These are phyloP conservation scores for Smutsia temminckii DNA, from an alignment of 2,797 vertebrate genomes.

Conservation along the genomic window DNA sequence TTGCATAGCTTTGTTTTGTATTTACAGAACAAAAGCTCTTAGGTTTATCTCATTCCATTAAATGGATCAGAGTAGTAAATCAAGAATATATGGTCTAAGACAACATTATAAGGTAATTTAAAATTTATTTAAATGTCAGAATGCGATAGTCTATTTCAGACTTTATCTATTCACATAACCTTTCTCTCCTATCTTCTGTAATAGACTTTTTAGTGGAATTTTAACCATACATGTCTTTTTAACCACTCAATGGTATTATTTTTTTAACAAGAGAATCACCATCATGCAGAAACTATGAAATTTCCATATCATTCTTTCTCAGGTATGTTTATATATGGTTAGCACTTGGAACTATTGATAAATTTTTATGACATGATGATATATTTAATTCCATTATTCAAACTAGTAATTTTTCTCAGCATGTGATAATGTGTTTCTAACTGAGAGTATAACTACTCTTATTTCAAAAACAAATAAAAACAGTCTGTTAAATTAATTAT, in stretches of 20 bases:
- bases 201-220: background rate
- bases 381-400: constrained; percentile 27
- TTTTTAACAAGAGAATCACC: background rate
- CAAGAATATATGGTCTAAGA: background rate
- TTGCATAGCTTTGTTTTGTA: constrained; percentile 19
- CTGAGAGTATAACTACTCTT: background rate
- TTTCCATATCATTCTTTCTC: background rate
- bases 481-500: background rate
- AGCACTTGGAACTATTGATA: background rate
- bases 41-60: background rate
- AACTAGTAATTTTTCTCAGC: background rate
- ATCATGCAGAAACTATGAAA: background rate
- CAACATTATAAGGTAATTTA: background rate
- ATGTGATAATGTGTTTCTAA: background rate
- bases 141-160: background rate
- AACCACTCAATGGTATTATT: background rate
- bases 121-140: background rate
- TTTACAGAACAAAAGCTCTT: background rate
- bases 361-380: background rate
- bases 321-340: background rate
- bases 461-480: background rate
- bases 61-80: constrained; percentile 7
- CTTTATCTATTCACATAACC: background rate
- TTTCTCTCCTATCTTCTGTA: background rate
- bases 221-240: background rate